Percentiles rank a stretch among this genome's conserved stretches.
Conservation (phyloP, 2,797 vertebrate genomes). For the Myotis findleyi region DNA sequence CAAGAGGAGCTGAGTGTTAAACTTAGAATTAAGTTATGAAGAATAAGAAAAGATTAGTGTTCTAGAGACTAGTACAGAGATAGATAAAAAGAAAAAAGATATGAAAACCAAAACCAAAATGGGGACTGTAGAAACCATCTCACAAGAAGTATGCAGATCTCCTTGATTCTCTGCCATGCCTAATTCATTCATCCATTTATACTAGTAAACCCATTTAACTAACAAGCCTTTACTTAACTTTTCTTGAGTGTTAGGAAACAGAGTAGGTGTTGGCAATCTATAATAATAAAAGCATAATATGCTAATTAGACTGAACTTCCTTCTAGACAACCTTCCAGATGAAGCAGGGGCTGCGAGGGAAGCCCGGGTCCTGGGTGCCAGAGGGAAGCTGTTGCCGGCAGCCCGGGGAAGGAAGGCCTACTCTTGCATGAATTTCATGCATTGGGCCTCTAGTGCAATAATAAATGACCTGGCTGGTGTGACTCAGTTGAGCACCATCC, state of each 20-base stretch:
- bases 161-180: not conserved
- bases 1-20: not conserved
- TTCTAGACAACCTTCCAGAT: no score
- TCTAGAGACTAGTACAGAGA: not conserved
- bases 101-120: not conserved
- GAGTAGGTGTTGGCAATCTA: not conserved
- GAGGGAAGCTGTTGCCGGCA: no score
- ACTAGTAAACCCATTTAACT: not conserved
- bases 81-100: not conserved
- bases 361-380: no score
- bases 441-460: no score
- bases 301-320: no score
- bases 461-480: no score
- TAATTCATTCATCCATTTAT: not conserved
- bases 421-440: no score
- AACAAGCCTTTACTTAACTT: not conserved
- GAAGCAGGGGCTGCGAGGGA: no score
- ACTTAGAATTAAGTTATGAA: conserved; percentile 26
- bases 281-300: no score
- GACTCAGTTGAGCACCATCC: no score
- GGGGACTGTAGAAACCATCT: not conserved
- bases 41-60: not conserved
- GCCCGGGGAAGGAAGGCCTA: no score
- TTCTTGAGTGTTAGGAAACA: not conserved
- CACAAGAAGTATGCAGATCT: not conserved